Conservation (phyloP, 2,888 invertebrate genomes). For the Megaustenia siamemsis region DNA sequence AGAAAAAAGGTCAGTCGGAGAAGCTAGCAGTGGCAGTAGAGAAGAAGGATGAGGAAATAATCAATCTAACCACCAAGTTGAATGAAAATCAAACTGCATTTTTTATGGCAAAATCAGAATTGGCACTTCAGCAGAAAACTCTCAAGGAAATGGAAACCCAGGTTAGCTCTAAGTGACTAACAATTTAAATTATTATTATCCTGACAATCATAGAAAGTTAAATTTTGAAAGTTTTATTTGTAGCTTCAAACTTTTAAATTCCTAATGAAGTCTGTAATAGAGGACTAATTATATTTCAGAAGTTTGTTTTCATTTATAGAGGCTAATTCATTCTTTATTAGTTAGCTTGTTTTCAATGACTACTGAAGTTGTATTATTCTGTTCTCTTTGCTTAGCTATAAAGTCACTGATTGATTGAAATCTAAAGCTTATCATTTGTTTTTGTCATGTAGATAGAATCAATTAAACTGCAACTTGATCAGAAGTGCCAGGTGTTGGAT, state of each 20-base stretch:
- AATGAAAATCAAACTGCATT: slow-evolving; percentile 67
- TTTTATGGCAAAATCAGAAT: slow-evolving; percentile 66
- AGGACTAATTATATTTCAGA: too few relatives aligned
- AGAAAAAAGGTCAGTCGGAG: slow-evolving; percentile 58
- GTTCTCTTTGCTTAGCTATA: not conserved
- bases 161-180: slow-evolving; percentile 53
- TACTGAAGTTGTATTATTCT: not conserved
- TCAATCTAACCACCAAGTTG: slow-evolving; percentile 63
- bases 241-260: too few relatives aligned
- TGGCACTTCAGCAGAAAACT: slow-evolving; percentile 67
- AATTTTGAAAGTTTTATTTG: too few relatives aligned
- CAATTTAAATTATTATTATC: not conserved
- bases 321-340: too few relatives aligned
- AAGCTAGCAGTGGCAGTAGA: slow-evolving; percentile 66
- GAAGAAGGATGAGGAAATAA: slow-evolving; percentile 66
- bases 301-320: too few relatives aligned
- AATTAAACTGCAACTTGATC: slow-evolving; percentile 66
- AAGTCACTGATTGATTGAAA: not conserved
- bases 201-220: not conserved
- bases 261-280: too few relatives aligned
- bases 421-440: not conserved
- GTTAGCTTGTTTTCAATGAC: too few relatives aligned
- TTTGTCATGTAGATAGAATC: slow-evolving; percentile 41
- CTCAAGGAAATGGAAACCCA: slow-evolving; percentile 59
- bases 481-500: slow-evolving; percentile 70